These are phyloP conservation scores for Odocoileus hemionus DNA, from an alignment of 2,113 vertebrate genomes.

Conservation along the genomic window DNA sequence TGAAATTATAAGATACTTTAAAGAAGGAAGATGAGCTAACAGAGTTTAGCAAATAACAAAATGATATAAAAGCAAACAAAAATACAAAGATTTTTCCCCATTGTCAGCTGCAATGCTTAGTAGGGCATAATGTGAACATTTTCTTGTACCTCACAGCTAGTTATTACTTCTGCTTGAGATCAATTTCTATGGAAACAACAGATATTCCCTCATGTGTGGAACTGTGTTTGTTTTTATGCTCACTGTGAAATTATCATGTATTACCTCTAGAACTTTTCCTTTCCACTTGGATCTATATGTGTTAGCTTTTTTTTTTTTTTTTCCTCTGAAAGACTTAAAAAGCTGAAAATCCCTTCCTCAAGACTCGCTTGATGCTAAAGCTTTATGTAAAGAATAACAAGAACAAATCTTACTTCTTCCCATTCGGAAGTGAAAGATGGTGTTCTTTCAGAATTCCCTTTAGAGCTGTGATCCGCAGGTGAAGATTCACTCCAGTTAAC, in stretches of 20 bases:
- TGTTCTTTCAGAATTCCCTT: conserved; percentile 88
- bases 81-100: conserved; percentile 25
- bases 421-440: conserved; percentile 98
- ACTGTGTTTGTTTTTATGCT: conserved; percentile 31
- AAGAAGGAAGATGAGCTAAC: neutral
- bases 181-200: conserved; percentile 68
- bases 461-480: conserved; percentile 82
- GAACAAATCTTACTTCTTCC: conserved; percentile 91
- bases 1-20: conserved; percentile 11
- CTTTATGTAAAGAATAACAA: conserved; percentile 26
- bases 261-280: neutral
- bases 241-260: conserved; percentile 37
- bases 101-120: conserved; percentile 35
- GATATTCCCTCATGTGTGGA: conserved; percentile 31
- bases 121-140: conserved; percentile 43
- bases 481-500: conserved; percentile 86
- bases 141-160: conserved; percentile 39
- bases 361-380: neutral
- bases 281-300: neutral
- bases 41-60: conserved; percentile 51
- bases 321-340: conserved; percentile 42
- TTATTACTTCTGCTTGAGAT: conserved; percentile 72
- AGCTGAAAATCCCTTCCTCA: neutral
- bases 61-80: neutral
- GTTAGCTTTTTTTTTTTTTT: conserved; percentile 3